Base-by-base conservation (phyloP, 2,113 vertebrate genomes). In the Ceratotherium simum region DNA sequence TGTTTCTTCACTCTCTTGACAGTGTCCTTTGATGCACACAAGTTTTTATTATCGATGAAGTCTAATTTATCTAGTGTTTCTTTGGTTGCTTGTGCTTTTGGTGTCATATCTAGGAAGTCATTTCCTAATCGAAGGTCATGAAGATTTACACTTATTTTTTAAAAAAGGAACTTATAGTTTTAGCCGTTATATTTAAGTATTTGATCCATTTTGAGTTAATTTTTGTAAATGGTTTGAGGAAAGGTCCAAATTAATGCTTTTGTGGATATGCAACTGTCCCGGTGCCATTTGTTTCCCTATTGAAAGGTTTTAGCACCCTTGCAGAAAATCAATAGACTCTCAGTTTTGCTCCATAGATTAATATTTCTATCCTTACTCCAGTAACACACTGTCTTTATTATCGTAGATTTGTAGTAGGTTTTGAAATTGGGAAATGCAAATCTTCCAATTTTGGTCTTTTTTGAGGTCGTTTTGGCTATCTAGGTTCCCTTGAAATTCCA, bases 281-380 rank as follows among this genome's bases (percentile, higher is more conserved):
- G n/a, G 10, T 7, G n/a, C n/a, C 25, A 58, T 17, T 79, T 46
- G 6, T 42, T 46, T 46, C 46, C 14, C 1, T 54, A n/a, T 17
- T 18, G 21, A 31, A 46, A 25, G 69, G 16, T 23, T 67, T 67
- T 23, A n/a, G 80, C 12, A 42, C 21, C 3, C 36, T 46, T 27
- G 7, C 14, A 54, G 93, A 42, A 75, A 75, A 16, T 46, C 78
- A 46, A 2, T 4, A 56, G 67, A 8, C 14, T 72, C 76, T 72
- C 14, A 6, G 0, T 23, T 48, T 79, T 18, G 18, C 18, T 58
- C 39, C 4, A 7, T 2, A 5, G 21, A 51, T 8, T 17, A 60
- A 5, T 12, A 33, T 8, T 6, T 29, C 51, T 39, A 0, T 25
- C 27, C 13, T 75, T 12, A 2, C 0, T 6, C 31, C 51, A 14